Evolutionary conservation across 2,113 vertebrate genomes (phyloP).

Genomic region (Vulpes lagopus): DNA sequence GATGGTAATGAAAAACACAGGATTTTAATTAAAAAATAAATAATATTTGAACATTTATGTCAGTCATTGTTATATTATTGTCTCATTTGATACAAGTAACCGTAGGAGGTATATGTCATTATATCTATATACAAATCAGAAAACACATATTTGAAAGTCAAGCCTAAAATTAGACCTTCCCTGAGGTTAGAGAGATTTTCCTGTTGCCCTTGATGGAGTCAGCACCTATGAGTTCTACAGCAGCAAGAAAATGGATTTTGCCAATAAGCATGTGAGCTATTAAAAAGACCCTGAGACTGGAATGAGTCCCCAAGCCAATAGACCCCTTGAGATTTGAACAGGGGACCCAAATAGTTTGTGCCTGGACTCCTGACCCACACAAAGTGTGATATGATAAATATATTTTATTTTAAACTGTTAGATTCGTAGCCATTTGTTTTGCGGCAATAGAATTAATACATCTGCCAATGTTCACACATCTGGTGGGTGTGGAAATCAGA

Average conservation of each 20-base stretch:
- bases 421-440: not conserved
- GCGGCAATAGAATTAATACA: not conserved
- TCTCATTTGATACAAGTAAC: not conserved
- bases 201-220: not conserved
- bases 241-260: not conserved
- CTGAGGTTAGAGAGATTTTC: not conserved
- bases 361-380: not conserved
- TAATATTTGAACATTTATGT: not conserved
- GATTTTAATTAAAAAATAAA: conserved; percentile 4
- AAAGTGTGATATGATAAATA: not conserved
- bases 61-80: not conserved
- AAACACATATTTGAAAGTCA: not conserved
- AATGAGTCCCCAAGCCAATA: not conserved
- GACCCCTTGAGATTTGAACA: not conserved
- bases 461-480: not conserved
- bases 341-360: not conserved
- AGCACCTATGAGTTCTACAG: not conserved
- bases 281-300: not conserved
- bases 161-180: not conserved
- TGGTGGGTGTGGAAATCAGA: not conserved
- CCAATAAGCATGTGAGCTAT: not conserved
- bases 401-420: not conserved
- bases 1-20: not conserved
- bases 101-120: not conserved
- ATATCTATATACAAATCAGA: not conserved